phyloP scores from a whole-genome alignment of 2,113 vertebrate genomes.

The Onychostoma macrolepis region DNA sequence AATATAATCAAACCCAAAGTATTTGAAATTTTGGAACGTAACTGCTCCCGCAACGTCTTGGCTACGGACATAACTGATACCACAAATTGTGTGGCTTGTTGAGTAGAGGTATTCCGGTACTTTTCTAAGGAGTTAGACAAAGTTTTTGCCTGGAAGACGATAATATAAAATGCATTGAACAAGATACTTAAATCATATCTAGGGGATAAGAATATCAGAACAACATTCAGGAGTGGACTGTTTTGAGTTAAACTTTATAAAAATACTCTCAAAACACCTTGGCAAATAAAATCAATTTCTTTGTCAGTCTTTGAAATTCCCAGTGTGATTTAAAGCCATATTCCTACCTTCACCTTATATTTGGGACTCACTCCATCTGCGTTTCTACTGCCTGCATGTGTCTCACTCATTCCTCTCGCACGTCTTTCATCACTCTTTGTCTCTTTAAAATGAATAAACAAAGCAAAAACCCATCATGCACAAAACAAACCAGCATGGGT shows the following conservation, averaged over 20 bases:
- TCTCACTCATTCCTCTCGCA: neutral
- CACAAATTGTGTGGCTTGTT: neutral
- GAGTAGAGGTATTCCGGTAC: neutral
- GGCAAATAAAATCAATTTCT: neutral
- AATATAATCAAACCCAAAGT: neutral
- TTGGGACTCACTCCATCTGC: neutral
- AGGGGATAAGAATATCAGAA: neutral
- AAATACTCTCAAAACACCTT: neutral
- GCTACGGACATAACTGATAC: neutral
- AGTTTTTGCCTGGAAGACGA: neutral
- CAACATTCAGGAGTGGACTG: neutral
- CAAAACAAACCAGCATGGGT: conserved; percentile 50
- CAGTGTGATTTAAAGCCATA: neutral
- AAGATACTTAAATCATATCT: neutral
- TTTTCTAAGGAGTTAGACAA: neutral
- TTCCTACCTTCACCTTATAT: neutral
- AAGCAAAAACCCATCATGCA: conserved; percentile 57
- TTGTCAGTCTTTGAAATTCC: neutral
- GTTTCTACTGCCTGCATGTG: neutral
- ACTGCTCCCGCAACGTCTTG: neutral
- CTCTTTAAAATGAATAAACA: conserved; percentile 63
- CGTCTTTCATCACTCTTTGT: conserved; percentile 33
- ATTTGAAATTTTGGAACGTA: neutral
- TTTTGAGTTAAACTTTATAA: neutral
- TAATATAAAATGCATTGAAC: neutral